Base-by-base conservation (phyloP, 2,888 invertebrate species). In the Ecliptopera silaceata region DNA sequence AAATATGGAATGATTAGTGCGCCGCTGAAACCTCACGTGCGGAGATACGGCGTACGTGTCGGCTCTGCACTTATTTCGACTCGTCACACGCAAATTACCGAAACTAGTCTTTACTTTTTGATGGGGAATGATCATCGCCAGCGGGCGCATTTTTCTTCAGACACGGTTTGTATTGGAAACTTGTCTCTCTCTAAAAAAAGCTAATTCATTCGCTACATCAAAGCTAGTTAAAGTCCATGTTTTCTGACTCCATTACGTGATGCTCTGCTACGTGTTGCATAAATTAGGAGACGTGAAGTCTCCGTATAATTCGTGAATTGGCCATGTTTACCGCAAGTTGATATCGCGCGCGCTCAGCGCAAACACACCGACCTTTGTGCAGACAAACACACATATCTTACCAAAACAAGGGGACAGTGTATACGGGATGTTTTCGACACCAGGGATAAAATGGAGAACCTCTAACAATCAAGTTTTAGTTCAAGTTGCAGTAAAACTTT, bases 71-170 rank as follows among this genome's bases (percentile, higher is more conserved):
- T 53, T 41, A 45, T 32, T 46, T 47, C 34, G 41, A 53, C 53
- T 53, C 53, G 47, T 53, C 46, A 34, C 53, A 53, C 53, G 46
- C 46, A 53, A 47, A 53, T 53, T 17, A 53, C 53, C 11, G 26
- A 31, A 4, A 31, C 11, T 1, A 42, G 6, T 8, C 43, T 8
- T n/a, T 17, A 6, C 2, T 17, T 18, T 17, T 8, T 5, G 15
- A 18, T 39, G 13, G 13, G 29, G 31, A 48, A 17, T 13, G 39
- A 39, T 29, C 26, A 5, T 13, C 15, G 29, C 29, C 11, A 11
- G 26, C 2, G 12, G 4, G 13, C 11, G 11, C 26, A 11, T 1
- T 42, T 5, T 6, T 34, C 12, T 34, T 15, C 1, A 15, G 8
- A 36, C n/a, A n/a, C 15, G 15, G 13, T 36, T 26, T 5, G 26